Evolutionary conservation across 2,888 invertebrate species (phyloP), one percentile per base, ranked within the genome.

Genomic region (Pollenia labialis): DNA sequence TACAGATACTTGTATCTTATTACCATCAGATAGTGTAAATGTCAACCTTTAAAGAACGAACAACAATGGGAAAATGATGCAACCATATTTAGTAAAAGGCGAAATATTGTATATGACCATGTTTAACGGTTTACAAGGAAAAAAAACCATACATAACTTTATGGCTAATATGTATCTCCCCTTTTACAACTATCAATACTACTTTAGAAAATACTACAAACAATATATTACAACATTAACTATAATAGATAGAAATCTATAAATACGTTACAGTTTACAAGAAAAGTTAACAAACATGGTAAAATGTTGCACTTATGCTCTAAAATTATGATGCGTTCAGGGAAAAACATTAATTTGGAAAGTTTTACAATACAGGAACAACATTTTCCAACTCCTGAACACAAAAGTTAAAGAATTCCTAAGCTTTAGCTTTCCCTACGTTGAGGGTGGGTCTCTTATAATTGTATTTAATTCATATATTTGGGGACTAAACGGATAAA

Each of bases 101-200:
- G 12, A 80, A 83, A 82, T 75, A 76, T 81, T 48, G 54, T 66
- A 64, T 71, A 58, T 58, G 69, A 75, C 50, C 58, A 81, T 86
- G 64, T 76, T 86, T 83, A 81, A 86, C 72, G 86, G 86, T 83
- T 86, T 87, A 83, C 81, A 81, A 81, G 86, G 81, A 87, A 87
- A 84, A 3, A 23, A 6, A 32, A 32, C 0, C 32, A 32, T 23
- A 23, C 23, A 32, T 6, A 32, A 32, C 32, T 84, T 68, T 60
- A 81, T 77, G 71, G 71, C 40, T 77, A 56, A 68, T 48, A 42
- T 8, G 12, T 32, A 4, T 11, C 10, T 11, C 60, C 56, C 54
- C 32, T 32, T 32, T 32, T 32, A 32, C 32, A 32, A 32, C 4
- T 32, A 23, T 12, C 4, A 69, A 32, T 52, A 48, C 44, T 12